Conservation (phyloP, 2,797 vertebrate species). For the Sciurus carolinensis region DNA sequence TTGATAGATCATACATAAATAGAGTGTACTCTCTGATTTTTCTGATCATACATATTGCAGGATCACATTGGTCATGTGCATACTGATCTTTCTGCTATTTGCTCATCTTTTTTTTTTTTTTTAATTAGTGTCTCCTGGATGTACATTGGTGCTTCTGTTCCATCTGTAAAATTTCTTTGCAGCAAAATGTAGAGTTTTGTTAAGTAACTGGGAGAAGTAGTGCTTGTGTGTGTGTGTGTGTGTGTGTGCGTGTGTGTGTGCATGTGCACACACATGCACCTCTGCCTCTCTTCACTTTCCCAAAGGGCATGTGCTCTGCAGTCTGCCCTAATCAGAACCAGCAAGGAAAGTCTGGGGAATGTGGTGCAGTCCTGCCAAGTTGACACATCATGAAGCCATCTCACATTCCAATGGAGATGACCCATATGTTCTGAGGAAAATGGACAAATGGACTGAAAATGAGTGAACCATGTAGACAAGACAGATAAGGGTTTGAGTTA, state of each 20-base stretch:
- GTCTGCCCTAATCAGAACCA: not conserved
- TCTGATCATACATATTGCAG: no score
- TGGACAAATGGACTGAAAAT: conserved; percentile 30
- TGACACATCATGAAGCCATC: not conserved
- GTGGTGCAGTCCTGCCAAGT: not conserved
- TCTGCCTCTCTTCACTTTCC: not conserved
- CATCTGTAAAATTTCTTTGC: not conserved
- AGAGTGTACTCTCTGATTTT: no score
- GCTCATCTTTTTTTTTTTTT: no score
- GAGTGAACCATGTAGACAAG: conserved; percentile 12
- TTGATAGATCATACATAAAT: no score
- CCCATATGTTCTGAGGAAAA: not conserved
- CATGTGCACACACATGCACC: accelerated
- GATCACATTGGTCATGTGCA: no score
- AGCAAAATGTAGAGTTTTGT: not conserved
- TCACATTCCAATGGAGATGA: conserved; percentile 9
- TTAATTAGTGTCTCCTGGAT: no score
- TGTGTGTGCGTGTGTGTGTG: accelerated
- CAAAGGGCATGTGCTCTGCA: not conserved
- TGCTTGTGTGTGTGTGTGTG: no score
- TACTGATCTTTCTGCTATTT: no score
- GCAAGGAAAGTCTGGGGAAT: conserved; percentile 25
- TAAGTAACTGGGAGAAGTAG: not conserved
- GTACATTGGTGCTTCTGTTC: not conserved
- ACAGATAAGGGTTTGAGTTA: not conserved